Percentiles rank a stretch among this genome's conserved stretches.
Evolutionary conservation across 2,888 invertebrate species (phyloP).

Genomic region (Drosophila eohydei): DNA sequence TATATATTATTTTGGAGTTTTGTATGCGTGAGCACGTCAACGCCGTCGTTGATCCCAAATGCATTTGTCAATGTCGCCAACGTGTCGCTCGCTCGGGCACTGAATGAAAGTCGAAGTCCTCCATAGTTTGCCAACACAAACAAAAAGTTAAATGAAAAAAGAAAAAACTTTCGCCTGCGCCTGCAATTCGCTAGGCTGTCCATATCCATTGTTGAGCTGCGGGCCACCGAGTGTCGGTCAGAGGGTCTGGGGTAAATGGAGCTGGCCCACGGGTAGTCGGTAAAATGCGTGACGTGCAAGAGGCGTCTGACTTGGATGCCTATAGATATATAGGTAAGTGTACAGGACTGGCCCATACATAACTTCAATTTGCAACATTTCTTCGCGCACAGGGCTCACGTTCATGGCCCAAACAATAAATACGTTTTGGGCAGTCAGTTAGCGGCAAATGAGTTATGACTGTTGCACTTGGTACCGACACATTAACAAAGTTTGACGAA

Average conservation of each 20-base stretch:
- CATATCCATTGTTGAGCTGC: constrained; percentile 59
- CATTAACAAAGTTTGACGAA: constrained; percentile 75
- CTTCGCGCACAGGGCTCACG: constrained; percentile 50
- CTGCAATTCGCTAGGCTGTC: constrained; percentile 59
- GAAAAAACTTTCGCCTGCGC: constrained; percentile 71
- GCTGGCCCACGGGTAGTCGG: constrained; percentile 45
- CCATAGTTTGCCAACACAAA: constrained; percentile 35
- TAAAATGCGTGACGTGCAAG: constrained; percentile 65
- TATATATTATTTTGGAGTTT: constrained; percentile 42
- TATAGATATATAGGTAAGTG: constrained; percentile 13
- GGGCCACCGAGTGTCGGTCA: constrained; percentile 43
- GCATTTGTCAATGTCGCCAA: constrained; percentile 75
- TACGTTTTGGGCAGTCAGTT: constrained; percentile 71
- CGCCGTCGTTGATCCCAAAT: constrained; percentile 59
- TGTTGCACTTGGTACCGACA: constrained; percentile 76
- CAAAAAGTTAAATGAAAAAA: constrained; percentile 32
- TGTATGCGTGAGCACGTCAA: constrained; percentile 69
- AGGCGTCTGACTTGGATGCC: constrained; percentile 51
- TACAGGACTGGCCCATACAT: constrained; percentile 35
- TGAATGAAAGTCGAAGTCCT: constrained; percentile 44
- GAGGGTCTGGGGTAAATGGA: constrained; percentile 9
- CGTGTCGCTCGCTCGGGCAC: constrained; percentile 49
- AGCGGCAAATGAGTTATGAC: constrained; percentile 74
- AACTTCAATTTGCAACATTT: constrained; percentile 66
- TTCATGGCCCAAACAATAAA: constrained; percentile 75